Evolutionary conservation across 1,140 invertebrate species (phyloP).

Genomic region (Spodoptera frugiperda): DNA sequence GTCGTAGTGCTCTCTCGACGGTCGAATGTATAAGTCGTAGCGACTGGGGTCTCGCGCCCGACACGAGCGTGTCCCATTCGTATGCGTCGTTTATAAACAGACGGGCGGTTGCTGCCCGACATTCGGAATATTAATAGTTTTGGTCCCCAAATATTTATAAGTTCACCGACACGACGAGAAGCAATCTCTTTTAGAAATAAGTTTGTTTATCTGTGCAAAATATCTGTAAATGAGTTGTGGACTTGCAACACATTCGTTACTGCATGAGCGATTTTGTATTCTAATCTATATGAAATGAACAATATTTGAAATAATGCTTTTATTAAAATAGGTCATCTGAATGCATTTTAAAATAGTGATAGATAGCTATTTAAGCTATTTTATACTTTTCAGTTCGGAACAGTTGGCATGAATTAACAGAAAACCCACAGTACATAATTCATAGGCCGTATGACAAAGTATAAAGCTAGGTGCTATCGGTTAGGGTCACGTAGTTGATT

Average conservation of each 20-base stretch:
- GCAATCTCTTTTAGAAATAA: constrained; percentile 44
- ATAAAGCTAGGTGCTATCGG: constrained; percentile 45
- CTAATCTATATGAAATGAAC: constrained; percentile 38
- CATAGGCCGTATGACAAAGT: constrained; percentile 29
- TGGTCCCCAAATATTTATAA: constrained; percentile 48
- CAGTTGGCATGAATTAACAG: constrained; percentile 20
- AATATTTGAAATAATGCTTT: constrained; percentile 43
- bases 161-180: constrained; percentile 39
- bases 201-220: constrained; percentile 45
- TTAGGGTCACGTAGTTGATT: constrained; percentile 32
- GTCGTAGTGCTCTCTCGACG: constrained; percentile 40
- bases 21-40: neutral
- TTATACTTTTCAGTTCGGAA: constrained; percentile 26
- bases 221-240: constrained; percentile 36
- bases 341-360: constrained; percentile 46
- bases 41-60: neutral
- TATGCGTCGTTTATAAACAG: neutral
- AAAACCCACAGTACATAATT: constrained; percentile 38
- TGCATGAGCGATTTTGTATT: constrained; percentile 18
- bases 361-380: constrained; percentile 37
- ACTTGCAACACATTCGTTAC: neutral
- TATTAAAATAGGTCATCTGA: constrained; percentile 41
- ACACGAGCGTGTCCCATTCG: neutral
- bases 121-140: constrained; percentile 4
- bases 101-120: constrained; percentile 11